Evolutionary conservation across 2,113 vertebrate species (phyloP).

Genomic region (Nothoprocta perdicaria): DNA sequence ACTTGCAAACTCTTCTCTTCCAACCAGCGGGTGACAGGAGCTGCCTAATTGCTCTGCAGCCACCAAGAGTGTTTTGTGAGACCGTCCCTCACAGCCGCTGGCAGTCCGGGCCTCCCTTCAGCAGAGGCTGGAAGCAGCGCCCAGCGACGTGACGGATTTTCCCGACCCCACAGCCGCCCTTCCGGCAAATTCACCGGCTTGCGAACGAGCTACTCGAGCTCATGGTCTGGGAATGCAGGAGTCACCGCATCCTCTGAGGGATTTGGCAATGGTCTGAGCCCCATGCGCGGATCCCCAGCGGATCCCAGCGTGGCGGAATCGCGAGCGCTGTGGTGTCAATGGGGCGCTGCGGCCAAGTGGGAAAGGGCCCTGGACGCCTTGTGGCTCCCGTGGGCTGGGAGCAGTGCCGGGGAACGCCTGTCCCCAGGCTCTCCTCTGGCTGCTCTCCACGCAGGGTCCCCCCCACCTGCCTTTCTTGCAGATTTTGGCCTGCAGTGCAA

Average conservation of each 20-base stretch:
- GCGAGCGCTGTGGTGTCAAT: too few relatives aligned
- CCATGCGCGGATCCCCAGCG: rapidly evolving
- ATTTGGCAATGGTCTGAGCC: not conserved
- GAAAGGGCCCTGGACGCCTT: too few relatives aligned
- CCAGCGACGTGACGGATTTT: not conserved
- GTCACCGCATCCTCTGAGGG: not conserved
- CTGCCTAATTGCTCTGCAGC: not conserved
- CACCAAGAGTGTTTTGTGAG: rapidly evolving
- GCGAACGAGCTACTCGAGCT: not conserved
- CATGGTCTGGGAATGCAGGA: not conserved
- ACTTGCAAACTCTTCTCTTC: not conserved
- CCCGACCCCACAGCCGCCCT: not conserved
- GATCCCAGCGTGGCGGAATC: too few relatives aligned
- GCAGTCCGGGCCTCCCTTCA: not conserved
- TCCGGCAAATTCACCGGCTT: constrained; percentile 30
- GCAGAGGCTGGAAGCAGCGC: not conserved
- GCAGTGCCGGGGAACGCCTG: not conserved
- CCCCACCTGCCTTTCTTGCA: not conserved
- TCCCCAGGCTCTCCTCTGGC: not conserved
- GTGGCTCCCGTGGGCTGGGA: too few relatives aligned
- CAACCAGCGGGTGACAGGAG: not conserved
- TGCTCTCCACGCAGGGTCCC: not conserved
- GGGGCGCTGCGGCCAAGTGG: too few relatives aligned
- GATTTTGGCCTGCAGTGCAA: not conserved
- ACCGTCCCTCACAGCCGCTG: rapidly evolving